These are phyloP conservation scores for Nymphalis c-album DNA, from an alignment of 2,888 invertebrate species.

Conservation along the genomic window DNA sequence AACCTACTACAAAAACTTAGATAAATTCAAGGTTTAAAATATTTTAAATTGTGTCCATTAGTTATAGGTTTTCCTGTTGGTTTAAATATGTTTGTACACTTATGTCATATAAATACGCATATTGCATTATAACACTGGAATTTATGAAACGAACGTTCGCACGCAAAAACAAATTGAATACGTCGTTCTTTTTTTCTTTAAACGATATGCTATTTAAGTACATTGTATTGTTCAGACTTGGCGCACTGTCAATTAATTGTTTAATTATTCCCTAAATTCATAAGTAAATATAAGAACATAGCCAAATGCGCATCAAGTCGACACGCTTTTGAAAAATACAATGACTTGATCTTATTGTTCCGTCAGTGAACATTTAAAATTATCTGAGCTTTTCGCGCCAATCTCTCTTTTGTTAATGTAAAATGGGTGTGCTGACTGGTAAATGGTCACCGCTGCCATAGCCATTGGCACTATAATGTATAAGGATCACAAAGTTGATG, in stretches of 20 bases:
- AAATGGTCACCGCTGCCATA: too few species aligned
- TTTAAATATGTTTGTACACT: too few species aligned
- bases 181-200: slow-evolving; percentile 3
- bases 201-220: slow-evolving; percentile 9
- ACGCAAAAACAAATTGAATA: background rate
- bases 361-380: background rate
- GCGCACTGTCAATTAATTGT: slow-evolving; percentile 24
- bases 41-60: too few species aligned
- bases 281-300: slow-evolving; percentile 23
- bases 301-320: slow-evolving; percentile 38
- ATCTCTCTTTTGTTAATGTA: background rate
- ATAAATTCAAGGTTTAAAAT: too few species aligned
- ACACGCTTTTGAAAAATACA: slow-evolving; percentile 14
- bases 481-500: too few species aligned
- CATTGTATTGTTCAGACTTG: slow-evolving; percentile 29
- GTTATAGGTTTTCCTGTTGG: too few species aligned
- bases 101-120: too few species aligned
- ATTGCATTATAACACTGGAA: too few species aligned
- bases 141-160: background rate
- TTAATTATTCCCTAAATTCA: slow-evolving; percentile 30
- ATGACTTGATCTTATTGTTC: slow-evolving; percentile 25
- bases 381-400: background rate
- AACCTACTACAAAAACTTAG: too few species aligned
- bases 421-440: too few species aligned
- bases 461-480: too few species aligned